Evolutionary conservation across 1,140 invertebrate species (phyloP).

Genomic region (Ectropis grisescens): DNA sequence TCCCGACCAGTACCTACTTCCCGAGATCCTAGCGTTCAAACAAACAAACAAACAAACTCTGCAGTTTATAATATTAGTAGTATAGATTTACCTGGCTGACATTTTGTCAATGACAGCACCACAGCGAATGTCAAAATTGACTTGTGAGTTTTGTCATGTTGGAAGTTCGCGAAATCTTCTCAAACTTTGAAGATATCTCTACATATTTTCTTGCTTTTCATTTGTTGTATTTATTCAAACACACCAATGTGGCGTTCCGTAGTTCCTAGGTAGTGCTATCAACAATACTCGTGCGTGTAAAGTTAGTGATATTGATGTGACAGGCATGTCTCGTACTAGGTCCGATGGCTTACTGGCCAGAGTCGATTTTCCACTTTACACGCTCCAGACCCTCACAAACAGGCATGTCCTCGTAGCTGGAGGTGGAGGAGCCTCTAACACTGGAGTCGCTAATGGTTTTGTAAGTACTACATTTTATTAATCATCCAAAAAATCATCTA

Average conservation of each 20-base stretch:
- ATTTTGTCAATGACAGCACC: too few species aligned
- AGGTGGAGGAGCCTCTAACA: slow-evolving; percentile 94
- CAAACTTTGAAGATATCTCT: slow-evolving; percentile 41
- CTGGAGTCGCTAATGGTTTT: slow-evolving; percentile 96
- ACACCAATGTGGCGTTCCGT: slow-evolving; percentile 32
- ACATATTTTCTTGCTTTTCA: slow-evolving; percentile 20
- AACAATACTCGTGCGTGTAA: slow-evolving; percentile 8
- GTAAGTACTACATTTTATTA: too few species aligned
- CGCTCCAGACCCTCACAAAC: slow-evolving; percentile 89
- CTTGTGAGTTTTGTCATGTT: slow-evolving; percentile 68
- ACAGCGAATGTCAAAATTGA: too few species aligned
- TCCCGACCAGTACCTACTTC: too few species aligned
- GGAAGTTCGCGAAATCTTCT: slow-evolving; percentile 43
- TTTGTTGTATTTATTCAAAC: slow-evolving; percentile 27
- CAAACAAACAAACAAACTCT: too few species aligned
- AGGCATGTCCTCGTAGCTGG: slow-evolving; percentile 95
- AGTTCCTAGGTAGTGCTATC: slow-evolving; percentile 25
- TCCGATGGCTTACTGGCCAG: slow-evolving; percentile 80
- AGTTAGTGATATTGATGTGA: slow-evolving; percentile 30
- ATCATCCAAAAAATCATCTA: too few species aligned
- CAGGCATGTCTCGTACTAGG: slow-evolving; percentile 58
- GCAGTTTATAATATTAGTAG: too few species aligned
- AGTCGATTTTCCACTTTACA: slow-evolving; percentile 95
- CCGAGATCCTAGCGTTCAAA: too few species aligned
- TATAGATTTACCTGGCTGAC: too few species aligned